Base-by-base conservation (phyloP, 2,797 vertebrate species). In the Harpagifer antarcticus region DNA sequence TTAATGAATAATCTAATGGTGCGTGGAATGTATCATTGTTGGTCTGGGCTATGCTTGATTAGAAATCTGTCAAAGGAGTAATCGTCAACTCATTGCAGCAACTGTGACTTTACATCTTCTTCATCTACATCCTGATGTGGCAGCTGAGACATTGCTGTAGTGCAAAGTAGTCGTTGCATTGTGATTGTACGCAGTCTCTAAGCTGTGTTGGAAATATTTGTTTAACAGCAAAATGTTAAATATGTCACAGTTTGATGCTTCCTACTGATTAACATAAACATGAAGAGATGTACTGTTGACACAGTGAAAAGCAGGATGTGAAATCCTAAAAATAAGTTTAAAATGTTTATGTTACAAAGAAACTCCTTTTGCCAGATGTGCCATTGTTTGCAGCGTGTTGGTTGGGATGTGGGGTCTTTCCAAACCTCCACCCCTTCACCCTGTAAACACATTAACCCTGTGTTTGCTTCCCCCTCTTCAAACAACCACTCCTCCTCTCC, bases 401-500 rank as follows among this genome's bases (percentile, higher is more conserved):
- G 54, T 77, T 65, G 27, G 70, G 27, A 67, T 79, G 63, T n/a
- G 13, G 72, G 82, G 71, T 68, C 63, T 72, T 27, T 78, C 68
- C 67, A 79, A 81, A 20, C 70, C 73, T 77, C 74, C 76, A 80
- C 70, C 77, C 54, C 31, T 73, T 74, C 87, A 48, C 74, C 82
- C 84, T 83, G 73, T 82, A 91, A 77, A 92, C 87, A 90, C 90
- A 91, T 92, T 92, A 92, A 94, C 89, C 88, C 89, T 93, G 84
- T 93, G 87, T 92, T 85, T 93, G 88, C 91, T 87, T 85, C 79
- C 82, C 88, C 79, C 67, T 9, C 82, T 60, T 76, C 82, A 64
- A 81, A 27, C 85, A 81, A 86, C 82, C 68, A 82, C 88, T 85
- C 63, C 75, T 83, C 49, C 76, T 87, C 82, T 72, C 80, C 74